phyloP scores from a whole-genome alignment of 2,888 invertebrate species.

The Carcina quercana region DNA sequence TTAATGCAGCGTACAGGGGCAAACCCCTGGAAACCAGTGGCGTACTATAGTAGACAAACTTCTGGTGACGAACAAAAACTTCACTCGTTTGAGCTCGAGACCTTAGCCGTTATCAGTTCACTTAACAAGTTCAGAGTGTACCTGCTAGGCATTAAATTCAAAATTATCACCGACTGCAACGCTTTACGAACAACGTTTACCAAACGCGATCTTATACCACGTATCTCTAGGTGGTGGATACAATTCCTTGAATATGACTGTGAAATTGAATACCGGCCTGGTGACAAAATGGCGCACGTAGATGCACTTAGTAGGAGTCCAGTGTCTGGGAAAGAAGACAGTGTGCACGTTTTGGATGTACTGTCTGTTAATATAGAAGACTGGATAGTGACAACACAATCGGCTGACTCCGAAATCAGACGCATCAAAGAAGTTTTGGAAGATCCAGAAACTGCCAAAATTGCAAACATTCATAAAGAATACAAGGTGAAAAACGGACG shows the following conservation, averaged over 20 bases:
- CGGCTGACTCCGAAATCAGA: slow-evolving; percentile 12
- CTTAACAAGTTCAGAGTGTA: slow-evolving; percentile 17
- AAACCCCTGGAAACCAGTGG: too few relatives aligned
- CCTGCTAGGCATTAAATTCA: slow-evolving; percentile 15
- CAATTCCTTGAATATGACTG: slow-evolving; percentile 11
- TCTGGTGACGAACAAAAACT: slow-evolving; percentile 16
- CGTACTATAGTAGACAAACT: slow-evolving; percentile 13
- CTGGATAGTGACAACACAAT: slow-evolving; percentile 13
- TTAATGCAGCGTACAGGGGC: too few relatives aligned
- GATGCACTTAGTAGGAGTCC: slow-evolving; percentile 1
- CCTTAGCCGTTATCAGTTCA: slow-evolving; percentile 12
- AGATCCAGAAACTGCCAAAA: slow-evolving; percentile 7
- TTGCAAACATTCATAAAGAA: slow-evolving; percentile 9
- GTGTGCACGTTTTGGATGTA: background rate
- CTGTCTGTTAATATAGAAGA: background rate
- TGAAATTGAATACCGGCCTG: slow-evolving; percentile 1
- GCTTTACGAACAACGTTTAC: slow-evolving; percentile 14
- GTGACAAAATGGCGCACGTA: slow-evolving; percentile 1
- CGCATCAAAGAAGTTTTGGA: slow-evolving; percentile 9
- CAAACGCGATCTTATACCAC: slow-evolving; percentile 15
- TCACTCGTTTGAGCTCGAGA: slow-evolving; percentile 18
- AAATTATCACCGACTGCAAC: slow-evolving; percentile 17
- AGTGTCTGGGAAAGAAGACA: background rate
- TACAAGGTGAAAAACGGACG: slow-evolving; percentile 13
- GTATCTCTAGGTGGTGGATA: slow-evolving; percentile 16